These are phyloP conservation scores for Orchesella flavescens DNA, from an alignment of 2,888 invertebrate genomes.

Conservation along the genomic window DNA sequence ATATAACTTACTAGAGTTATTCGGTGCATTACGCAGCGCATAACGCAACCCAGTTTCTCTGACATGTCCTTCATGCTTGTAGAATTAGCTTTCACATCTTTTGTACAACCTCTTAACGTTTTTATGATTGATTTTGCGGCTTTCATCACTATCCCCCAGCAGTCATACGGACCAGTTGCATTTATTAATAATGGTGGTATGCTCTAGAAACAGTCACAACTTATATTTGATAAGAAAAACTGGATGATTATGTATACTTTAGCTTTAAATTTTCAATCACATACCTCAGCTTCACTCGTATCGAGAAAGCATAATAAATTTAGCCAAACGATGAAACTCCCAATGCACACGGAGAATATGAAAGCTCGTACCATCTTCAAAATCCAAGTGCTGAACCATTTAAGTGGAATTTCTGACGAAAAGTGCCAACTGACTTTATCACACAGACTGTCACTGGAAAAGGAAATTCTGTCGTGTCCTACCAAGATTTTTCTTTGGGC, in stretches of 20 bases:
- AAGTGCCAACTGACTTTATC: too few relatives aligned
- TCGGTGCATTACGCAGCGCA: conserved; percentile 55
- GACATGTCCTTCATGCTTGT: conserved; percentile 39
- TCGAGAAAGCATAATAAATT: neutral
- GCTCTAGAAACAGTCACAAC: neutral
- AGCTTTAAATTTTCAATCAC: neutral
- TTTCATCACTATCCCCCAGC: conserved; percentile 63
- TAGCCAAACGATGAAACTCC: neutral
- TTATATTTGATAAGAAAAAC: neutral
- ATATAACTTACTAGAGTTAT: conserved; percentile 45
- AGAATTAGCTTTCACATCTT: conserved; percentile 56
- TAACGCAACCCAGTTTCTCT: conserved; percentile 58
- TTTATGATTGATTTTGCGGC: conserved; percentile 65
- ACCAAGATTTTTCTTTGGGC: too few relatives aligned
- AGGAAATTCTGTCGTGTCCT: too few relatives aligned
- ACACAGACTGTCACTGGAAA: too few relatives aligned
- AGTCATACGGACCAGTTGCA: conserved; percentile 55
- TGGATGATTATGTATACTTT: too few relatives aligned
- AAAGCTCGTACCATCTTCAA: too few relatives aligned
- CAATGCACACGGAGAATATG: too few relatives aligned
- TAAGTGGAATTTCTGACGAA: too few relatives aligned
- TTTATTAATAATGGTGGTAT: neutral
- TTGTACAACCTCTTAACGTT: conserved; percentile 58
- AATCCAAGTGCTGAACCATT: too few relatives aligned
- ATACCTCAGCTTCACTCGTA: neutral